Percentiles rank a stretch among this genome's conserved stretches.
Conservation (phyloP, 2,797 vertebrate species). For the Holocentrus rufus region DNA sequence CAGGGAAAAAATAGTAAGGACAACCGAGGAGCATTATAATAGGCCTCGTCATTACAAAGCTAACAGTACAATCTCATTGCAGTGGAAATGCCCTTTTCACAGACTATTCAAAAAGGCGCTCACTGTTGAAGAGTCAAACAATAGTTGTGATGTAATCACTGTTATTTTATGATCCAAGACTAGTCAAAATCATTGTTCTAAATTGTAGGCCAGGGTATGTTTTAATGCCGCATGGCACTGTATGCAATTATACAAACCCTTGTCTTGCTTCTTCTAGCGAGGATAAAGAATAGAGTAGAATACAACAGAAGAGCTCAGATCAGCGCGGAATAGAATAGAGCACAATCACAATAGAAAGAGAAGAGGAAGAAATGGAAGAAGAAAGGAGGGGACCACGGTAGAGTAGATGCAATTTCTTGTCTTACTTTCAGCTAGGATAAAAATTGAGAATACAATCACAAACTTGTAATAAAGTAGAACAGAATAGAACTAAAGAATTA, state of each 20-base stretch:
- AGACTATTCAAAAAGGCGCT: not conserved
- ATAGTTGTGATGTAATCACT: conserved; percentile 51
- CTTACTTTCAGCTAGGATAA: no score
- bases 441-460: no score
- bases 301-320: conserved; percentile 27
- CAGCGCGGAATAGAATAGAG: not conserved
- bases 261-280: conserved; percentile 9
- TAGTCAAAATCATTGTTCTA: conserved; percentile 21
- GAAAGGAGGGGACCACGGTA: not conserved
- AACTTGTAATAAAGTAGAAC: no score
- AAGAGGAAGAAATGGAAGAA: not conserved
- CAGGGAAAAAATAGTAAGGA: not conserved
- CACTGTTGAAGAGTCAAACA: conserved; percentile 17
- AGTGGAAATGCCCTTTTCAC: not conserved
- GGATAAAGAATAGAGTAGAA: conserved; percentile 12
- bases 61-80: not conserved
- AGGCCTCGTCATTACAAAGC: not conserved
- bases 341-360: not conserved
- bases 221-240: conserved; percentile 6
- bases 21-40: no score
- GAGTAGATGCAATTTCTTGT: no score
- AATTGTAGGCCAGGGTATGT: conserved; percentile 35
- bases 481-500: no score
- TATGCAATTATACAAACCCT: conserved; percentile 20
- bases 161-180: conserved; percentile 46